phyloP scores from a whole-genome alignment of 2,113 vertebrate species.

The Nyctereutes procyonoides region DNA sequence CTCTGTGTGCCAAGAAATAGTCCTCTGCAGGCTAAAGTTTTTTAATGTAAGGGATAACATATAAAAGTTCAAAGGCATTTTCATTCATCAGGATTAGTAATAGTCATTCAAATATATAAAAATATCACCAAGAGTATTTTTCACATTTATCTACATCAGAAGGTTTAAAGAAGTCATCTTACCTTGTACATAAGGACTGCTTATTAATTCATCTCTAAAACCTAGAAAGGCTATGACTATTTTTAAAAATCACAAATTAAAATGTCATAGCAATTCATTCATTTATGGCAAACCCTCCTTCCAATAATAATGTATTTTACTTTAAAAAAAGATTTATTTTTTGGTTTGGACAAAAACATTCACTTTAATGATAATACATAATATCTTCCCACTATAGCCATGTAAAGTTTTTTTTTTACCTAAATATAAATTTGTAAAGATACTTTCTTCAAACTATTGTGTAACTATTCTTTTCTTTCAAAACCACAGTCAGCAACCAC shows the following conservation, averaged over 20 bases:
- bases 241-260: slow-evolving; percentile 48
- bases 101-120: slow-evolving; percentile 36
- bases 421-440: slow-evolving; percentile 4
- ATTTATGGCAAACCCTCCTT: slow-evolving; percentile 19
- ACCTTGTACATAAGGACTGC: background rate
- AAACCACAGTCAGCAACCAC: slow-evolving; percentile 36
- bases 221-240: background rate
- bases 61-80: slow-evolving; percentile 36
- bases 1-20: background rate
- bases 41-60: background rate
- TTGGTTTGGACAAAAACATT: background rate
- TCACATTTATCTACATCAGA: slow-evolving; percentile 18
- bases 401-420: background rate
- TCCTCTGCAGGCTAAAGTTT: background rate
- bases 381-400: background rate
- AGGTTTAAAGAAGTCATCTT: background rate
- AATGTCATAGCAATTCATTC: slow-evolving; percentile 41
- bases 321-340: slow-evolving; percentile 12
- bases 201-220: slow-evolving; percentile 50
- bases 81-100: slow-evolving; percentile 23
- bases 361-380: background rate
- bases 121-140: background rate
- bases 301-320: background rate
- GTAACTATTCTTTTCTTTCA: background rate
- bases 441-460: background rate